Conservation (phyloP, 2,797 vertebrate species). For the Centropyge bicolor region DNA sequence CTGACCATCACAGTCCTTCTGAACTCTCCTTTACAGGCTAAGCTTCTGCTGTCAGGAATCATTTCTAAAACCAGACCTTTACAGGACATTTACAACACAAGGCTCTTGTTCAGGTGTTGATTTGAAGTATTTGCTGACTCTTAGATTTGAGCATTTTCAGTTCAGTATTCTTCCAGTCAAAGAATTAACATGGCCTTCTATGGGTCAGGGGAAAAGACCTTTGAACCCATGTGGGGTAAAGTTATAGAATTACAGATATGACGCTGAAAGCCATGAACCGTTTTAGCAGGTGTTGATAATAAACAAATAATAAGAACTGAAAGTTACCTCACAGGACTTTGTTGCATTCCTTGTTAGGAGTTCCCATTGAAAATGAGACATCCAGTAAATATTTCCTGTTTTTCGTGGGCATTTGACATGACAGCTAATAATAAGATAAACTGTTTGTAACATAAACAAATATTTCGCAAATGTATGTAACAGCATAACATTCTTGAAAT, state of each 20-base stretch:
- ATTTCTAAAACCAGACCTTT: not conserved
- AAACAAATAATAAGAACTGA: not conserved
- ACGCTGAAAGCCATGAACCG: not conserved
- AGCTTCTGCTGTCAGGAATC: not conserved
- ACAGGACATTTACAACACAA: not conserved
- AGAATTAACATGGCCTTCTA: not conserved
- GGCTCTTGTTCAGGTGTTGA: not conserved
- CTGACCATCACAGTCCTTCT: not conserved
- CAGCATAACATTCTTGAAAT: too few species aligned
- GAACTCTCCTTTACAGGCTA: not conserved
- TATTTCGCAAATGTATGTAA: not conserved
- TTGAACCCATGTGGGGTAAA: not conserved
- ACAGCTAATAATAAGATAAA: not conserved
- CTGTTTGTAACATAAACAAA: not conserved
- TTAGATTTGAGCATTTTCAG: not conserved
- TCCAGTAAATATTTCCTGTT: not conserved
- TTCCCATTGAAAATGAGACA: not conserved
- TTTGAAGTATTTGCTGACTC: conserved; percentile 4
- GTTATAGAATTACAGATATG: not conserved
- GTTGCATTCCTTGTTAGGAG: not conserved
- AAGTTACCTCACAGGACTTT: not conserved
- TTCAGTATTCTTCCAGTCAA: not conserved
- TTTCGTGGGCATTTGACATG: not conserved
- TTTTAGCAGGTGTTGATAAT: not conserved
- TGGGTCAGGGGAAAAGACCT: fast-evolving